Percentiles rank a stretch among this genome's conserved stretches.
Evolutionary conservation across 1,140 invertebrate genomes (phyloP).

Genomic region (Hylyphantes graminicola): DNA sequence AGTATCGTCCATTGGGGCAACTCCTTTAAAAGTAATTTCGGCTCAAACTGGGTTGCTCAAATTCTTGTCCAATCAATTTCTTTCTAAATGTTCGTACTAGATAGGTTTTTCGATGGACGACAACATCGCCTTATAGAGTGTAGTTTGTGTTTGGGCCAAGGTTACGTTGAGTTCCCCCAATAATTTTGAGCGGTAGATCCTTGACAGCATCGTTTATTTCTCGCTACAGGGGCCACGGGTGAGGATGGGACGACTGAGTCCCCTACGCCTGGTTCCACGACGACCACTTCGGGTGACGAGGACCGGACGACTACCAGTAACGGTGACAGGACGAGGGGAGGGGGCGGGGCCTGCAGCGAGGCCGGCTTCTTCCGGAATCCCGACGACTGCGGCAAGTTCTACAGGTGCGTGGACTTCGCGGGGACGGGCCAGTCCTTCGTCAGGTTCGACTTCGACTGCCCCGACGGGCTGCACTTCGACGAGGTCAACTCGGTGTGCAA

Average conservation of each 20-base stretch:
- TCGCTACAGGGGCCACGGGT: too few relatives aligned
- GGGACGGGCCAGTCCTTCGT: conserved; percentile 72
- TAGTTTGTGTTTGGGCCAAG: too few relatives aligned
- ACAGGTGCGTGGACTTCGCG: conserved; percentile 74
- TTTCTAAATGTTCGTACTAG: too few relatives aligned
- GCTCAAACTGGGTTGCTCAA: too few relatives aligned
- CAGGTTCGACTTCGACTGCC: conserved; percentile 80
- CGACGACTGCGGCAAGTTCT: conserved; percentile 71
- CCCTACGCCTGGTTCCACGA: not conserved
- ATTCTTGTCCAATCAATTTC: too few relatives aligned
- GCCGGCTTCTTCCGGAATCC: conserved; percentile 77
- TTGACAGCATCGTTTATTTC: too few relatives aligned
- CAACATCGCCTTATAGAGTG: too few relatives aligned
- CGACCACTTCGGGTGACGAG: not conserved
- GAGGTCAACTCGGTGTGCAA: conserved; percentile 65
- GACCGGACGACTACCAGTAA: not conserved
- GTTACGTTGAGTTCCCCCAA: too few relatives aligned
- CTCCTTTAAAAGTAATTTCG: too few relatives aligned
- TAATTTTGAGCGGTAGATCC: too few relatives aligned
- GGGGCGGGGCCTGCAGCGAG: conserved; percentile 66
- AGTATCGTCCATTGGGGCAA: too few relatives aligned
- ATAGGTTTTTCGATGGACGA: too few relatives aligned
- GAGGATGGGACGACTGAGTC: not conserved
- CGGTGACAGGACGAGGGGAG: not conserved
- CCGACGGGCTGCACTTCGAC: conserved; percentile 67